A percentile compares a stretch with the other conserved stretches of the same genome.
Conservation (phyloP, 2,888 invertebrate genomes). For the Hyles lineata region DNA sequence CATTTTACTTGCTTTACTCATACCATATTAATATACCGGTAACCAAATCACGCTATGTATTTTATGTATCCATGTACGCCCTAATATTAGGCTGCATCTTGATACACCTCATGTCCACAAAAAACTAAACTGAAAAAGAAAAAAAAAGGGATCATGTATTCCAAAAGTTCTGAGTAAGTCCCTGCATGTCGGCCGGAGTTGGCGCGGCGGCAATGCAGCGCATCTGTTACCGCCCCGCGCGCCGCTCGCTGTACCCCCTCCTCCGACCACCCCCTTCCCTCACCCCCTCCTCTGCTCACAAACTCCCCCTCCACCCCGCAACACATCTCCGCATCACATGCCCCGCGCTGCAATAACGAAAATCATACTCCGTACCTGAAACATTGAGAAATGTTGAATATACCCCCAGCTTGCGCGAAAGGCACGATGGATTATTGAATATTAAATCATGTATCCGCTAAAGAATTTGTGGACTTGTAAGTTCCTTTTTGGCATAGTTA, state of each 20-base stretch:
- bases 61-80: too few relatives aligned
- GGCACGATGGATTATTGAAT: neutral
- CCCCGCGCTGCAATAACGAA: slow-evolving; percentile 32
- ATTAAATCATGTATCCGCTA: neutral
- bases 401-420: neutral
- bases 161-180: slow-evolving; percentile 48
- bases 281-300: slow-evolving; percentile 38
- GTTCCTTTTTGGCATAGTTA: too few relatives aligned
- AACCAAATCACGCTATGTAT: too few relatives aligned
- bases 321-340: slow-evolving; percentile 26
- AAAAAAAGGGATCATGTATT: neutral
- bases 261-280: neutral
- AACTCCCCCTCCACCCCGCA: slow-evolving; percentile 36
- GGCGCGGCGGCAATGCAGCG: slow-evolving; percentile 79
- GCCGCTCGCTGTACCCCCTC: slow-evolving; percentile 44
- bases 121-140: neutral
- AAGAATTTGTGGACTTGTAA: too few relatives aligned
- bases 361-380: slow-evolving; percentile 27
- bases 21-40: too few relatives aligned
- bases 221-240: slow-evolving; percentile 78
- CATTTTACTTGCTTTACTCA: too few relatives aligned
- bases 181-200: slow-evolving; percentile 62
- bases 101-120: neutral
- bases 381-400: slow-evolving; percentile 18
- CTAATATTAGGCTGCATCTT: too few relatives aligned